phyloP scores from a whole-genome alignment of 2,797 vertebrate species.

The Serranus cabrilla region DNA sequence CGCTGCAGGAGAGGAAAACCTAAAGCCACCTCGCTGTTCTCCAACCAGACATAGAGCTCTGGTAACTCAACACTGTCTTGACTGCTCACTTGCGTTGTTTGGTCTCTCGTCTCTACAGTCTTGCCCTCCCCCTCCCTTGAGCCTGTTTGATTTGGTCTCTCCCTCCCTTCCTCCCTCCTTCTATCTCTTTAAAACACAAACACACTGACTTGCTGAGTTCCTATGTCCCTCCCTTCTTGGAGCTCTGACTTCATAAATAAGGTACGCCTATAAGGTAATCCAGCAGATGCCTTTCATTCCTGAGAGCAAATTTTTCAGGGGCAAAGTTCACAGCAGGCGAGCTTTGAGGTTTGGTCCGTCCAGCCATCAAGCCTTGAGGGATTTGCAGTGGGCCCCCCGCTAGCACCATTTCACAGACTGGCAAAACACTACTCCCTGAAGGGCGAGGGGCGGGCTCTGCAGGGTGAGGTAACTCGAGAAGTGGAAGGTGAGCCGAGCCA shows the following conservation, averaged over 20 bases:
- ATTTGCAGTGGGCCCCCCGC: constrained; percentile 40
- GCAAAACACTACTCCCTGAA: constrained; percentile 67
- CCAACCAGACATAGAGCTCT: constrained; percentile 43
- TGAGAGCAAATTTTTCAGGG: constrained; percentile 82
- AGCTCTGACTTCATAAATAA: constrained; percentile 83
- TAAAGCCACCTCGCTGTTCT: constrained; percentile 53
- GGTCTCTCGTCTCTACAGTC: constrained; percentile 48
- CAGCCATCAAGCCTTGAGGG: constrained; percentile 49
- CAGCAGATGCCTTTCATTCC: constrained; percentile 92
- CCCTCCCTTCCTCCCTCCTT: constrained; percentile 53
- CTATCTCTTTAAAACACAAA: constrained; percentile 66
- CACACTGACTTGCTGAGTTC: constrained; percentile 51
- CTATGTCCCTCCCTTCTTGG: constrained; percentile 77
- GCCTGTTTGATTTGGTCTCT: constrained; percentile 66
- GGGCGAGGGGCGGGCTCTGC: constrained; percentile 53
- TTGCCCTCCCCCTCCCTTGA: constrained; percentile 58
- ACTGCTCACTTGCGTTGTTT: constrained; percentile 53
- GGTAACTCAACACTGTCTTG: constrained; percentile 68
- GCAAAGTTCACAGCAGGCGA: constrained; percentile 86
- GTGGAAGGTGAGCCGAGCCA: constrained; percentile 74
- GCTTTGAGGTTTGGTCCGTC: constrained; percentile 75
- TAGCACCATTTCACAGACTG: constrained; percentile 53
- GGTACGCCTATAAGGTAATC: constrained; percentile 78
- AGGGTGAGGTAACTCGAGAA: constrained; percentile 76
- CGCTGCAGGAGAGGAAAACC: constrained; percentile 62